Evolutionary conservation across 1,140 invertebrate species (phyloP), one percentile per base, ranked within the genome.

Genomic region (Lethrus apterus): DNA sequence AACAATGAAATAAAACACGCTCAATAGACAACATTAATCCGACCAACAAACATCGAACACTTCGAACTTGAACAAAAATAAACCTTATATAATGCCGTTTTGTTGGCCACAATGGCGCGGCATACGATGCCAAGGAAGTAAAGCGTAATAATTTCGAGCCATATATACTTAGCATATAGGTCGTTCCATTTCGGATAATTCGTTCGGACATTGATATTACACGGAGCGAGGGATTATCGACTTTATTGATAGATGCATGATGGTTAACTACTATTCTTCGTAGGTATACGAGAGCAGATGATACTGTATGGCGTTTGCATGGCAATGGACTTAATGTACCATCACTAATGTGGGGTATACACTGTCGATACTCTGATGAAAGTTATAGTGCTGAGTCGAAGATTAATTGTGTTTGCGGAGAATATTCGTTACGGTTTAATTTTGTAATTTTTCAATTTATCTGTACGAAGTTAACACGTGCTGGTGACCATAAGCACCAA

Each of bases 1-100:
- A 59, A 64, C 62, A 64, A 64, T 62, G 59, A 62, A 62, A 62
- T 64, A 62, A 64, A 59, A 64, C 62, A 64, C 62, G 62, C 62
- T 64, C 62, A 62, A 64, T 64, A 62, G 62, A 64, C 59, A 60
- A 46, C 53, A 60, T 59, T 57, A 61, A 62, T 63, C 59, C 62
- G 44, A 57, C 58, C 56, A 58, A 54, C 55, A 63, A 63, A 63
- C 61, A 63, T 60, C 56, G 57, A 51, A 63, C 59, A 58, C 59
- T 57, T 60, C 44, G 21, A 23, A 29, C 26, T 51, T 26, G 48
- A 44, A 42, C 45, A 43, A 58, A 54, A 53, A 51, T 33, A 32
- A 31, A 21, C 51, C 53, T 46, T 57, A 54, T 38, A 21, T 23
- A 10, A 11, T n/a, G n/a, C 20, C 11, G 35, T 4, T 21, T 8